A percentile compares a stretch with the other conserved stretches of the same genome.
phyloP scores from a whole-genome alignment of 2,888 invertebrate genomes.

The Drosophila sordidapex region DNA sequence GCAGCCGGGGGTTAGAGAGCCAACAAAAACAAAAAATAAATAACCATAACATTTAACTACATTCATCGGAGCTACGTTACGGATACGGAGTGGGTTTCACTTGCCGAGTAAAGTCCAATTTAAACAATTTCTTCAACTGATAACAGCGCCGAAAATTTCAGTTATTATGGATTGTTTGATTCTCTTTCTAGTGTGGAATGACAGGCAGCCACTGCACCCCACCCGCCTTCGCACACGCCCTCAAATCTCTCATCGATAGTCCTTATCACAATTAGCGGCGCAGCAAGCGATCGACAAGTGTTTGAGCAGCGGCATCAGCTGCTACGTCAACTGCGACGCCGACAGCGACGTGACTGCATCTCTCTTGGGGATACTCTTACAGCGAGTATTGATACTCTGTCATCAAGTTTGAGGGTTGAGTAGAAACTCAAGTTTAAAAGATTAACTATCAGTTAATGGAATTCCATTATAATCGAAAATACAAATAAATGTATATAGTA shows the following conservation, averaged over 20 bases:
- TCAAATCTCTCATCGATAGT: slow-evolving; percentile 30
- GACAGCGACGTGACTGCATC: slow-evolving; percentile 6
- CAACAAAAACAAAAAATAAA: background rate
- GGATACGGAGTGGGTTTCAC: slow-evolving; percentile 18
- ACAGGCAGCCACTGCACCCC: slow-evolving; percentile 23
- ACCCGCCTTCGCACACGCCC: slow-evolving; percentile 10
- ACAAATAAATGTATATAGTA: background rate
- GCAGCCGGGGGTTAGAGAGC: background rate
- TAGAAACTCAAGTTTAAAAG: background rate
- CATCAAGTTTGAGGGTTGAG: background rate
- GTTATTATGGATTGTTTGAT: slow-evolving; percentile 42
- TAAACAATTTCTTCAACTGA: slow-evolving; percentile 54
- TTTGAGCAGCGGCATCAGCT: slow-evolving; percentile 35
- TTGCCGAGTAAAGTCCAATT: slow-evolving; percentile 63
- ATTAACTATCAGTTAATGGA: background rate
- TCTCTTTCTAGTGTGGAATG: slow-evolving; percentile 35
- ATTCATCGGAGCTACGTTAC: slow-evolving; percentile 16
- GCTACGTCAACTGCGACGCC: slow-evolving; percentile 3
- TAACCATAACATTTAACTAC: background rate
- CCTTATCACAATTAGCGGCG: slow-evolving; percentile 53
- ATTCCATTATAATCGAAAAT: background rate
- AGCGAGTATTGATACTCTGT: background rate
- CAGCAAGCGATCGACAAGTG: slow-evolving; percentile 49
- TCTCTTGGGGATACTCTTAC: slow-evolving; percentile 1
- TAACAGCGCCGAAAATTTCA: slow-evolving; percentile 59